Conservation (phyloP, 92 coral and sea anemone species). For the Paramuricea clavata region DNA sequence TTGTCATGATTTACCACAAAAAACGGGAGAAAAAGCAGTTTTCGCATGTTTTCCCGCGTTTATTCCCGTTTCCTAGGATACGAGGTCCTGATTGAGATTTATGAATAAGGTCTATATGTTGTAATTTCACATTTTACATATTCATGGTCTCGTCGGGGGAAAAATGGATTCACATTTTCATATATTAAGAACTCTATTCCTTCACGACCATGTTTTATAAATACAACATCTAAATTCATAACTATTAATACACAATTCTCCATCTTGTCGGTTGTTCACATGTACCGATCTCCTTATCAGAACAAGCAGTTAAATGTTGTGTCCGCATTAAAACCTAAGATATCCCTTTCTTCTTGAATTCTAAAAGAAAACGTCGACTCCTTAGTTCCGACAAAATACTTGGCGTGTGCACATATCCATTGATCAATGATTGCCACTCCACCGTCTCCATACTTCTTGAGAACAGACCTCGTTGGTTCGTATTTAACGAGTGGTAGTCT, state of each 20-base stretch:
- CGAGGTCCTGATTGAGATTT: too few relatives aligned
- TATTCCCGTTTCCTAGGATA: too few relatives aligned
- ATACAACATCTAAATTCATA: too few relatives aligned
- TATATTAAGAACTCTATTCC: too few relatives aligned
- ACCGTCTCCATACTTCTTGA: constrained; percentile 88
- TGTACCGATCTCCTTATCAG: constrained; percentile 88
- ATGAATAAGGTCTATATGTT: too few relatives aligned
- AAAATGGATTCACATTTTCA: too few relatives aligned
- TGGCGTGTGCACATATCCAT: constrained; percentile 99
- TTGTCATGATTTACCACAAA: too few relatives aligned
- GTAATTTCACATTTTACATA: too few relatives aligned
- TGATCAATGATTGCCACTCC: constrained; percentile 98
- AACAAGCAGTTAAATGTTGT: constrained; percentile 89
- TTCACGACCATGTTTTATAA: too few relatives aligned
- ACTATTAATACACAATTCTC: constrained; percentile 85
- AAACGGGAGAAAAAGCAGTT: too few relatives aligned
- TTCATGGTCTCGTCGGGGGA: too few relatives aligned
- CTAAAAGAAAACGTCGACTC: constrained; percentile 97
- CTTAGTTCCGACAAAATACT: constrained; percentile 86
- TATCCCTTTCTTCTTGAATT: constrained; percentile 95
- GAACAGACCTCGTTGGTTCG: constrained; percentile 71
- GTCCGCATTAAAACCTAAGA: constrained; percentile 92
- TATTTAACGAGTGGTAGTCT: constrained; percentile 89
- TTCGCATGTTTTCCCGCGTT: too few relatives aligned
- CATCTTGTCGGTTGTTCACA: constrained; percentile 98